Evolutionary conservation across 2,888 invertebrate species (phyloP).

Genomic region (Mythimna pallens): DNA sequence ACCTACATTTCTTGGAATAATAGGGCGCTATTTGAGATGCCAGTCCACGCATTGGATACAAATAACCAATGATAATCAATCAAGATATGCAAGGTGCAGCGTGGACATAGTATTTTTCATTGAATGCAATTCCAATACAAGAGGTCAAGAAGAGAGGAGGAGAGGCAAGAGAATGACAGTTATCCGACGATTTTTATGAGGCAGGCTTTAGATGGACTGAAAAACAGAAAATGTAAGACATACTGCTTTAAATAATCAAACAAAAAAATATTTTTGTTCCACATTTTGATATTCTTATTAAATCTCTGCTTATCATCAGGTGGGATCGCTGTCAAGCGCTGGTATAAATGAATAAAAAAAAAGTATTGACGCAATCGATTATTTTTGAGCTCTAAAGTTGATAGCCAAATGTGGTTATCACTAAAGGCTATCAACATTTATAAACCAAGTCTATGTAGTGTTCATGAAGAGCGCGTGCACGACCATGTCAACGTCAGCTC

Average conservation of each 20-base stretch:
- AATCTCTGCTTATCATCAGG: too few species aligned
- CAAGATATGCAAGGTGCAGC: neutral
- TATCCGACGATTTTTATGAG: neutral
- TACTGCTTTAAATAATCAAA: neutral
- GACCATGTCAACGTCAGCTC: neutral
- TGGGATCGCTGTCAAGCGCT: too few species aligned
- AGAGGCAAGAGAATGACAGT: neutral
- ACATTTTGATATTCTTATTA: conserved; percentile 9
- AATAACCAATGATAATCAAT: neutral
- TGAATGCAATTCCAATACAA: neutral
- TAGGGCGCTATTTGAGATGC: neutral
- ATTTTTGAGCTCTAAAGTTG: conserved; percentile 21
- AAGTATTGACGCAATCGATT: conserved; percentile 12
- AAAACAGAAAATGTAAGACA: neutral
- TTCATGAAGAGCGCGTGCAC: neutral
- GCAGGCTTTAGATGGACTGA: neutral
- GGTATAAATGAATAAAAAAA: too few species aligned
- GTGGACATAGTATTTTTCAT: neutral
- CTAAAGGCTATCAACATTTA: conserved; percentile 29
- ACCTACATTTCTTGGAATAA: too few species aligned
- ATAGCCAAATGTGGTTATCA: conserved; percentile 27
- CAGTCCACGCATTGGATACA: neutral
- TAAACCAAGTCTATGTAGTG: neutral
- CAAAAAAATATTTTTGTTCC: neutral
- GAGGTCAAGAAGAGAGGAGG: too few species aligned